Evolutionary conservation across 2,113 vertebrate genomes (phyloP).

Genomic region (Bothrops jararaca): DNA sequence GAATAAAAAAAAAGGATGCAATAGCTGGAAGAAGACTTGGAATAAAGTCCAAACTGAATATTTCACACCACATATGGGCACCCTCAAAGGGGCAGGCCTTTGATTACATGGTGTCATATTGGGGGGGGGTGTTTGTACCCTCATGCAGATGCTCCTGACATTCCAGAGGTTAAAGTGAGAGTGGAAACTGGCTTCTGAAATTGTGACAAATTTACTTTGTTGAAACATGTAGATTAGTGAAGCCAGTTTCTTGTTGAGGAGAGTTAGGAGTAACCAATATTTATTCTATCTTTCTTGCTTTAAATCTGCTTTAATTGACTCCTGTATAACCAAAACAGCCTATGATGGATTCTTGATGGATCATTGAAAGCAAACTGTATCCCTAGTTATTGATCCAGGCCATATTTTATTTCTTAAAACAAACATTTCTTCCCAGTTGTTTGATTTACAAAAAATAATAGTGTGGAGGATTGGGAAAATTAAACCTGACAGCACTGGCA

Average conservation of each 20-base stretch:
- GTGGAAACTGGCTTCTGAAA: not conserved
- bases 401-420: constrained; percentile 6
- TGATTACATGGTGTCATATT: not conserved
- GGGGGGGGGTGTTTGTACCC: not conserved
- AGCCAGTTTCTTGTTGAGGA: not conserved
- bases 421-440: not conserved
- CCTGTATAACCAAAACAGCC: constrained; percentile 31
- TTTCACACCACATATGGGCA: not conserved
- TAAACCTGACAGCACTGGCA: not conserved
- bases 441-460: constrained; percentile 43
- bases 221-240: not conserved
- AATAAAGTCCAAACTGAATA: not conserved
- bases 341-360: constrained; percentile 58
- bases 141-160: not conserved
- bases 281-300: constrained; percentile 48
- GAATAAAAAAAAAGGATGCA: not conserved
- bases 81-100: not conserved
- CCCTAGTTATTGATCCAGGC: constrained; percentile 36
- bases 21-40: not conserved
- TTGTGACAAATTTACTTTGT: not conserved
- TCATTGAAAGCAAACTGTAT: constrained; percentile 49
- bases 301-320: not conserved
- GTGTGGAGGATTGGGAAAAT: not conserved
- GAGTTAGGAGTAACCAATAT: not conserved
- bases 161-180: not conserved